Conservation (phyloP, 2,113 vertebrate species). For the human region GRCh38 chr12:49926001-49926500, state of each 20-base stretch:
- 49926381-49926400: background rate
- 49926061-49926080: background rate
- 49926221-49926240: background rate
- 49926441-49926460: background rate
- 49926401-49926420: background rate
- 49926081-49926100: background rate
- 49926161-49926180: background rate
- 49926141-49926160: background rate
- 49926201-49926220: background rate
- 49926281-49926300: background rate
- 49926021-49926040: background rate
- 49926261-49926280: background rate
- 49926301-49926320: background rate
- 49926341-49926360: background rate
- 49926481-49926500: background rate
- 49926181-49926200: background rate
- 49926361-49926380: background rate
- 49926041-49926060: background rate
- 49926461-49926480: conserved; percentile 7
- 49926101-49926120: background rate
- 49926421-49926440: background rate
- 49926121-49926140: background rate
- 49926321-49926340: background rate
- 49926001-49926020: background rate
- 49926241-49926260: background rate